phyloP scores from a whole-genome alignment of 2,888 invertebrate species.

The Onthophagus sagittarius region DNA sequence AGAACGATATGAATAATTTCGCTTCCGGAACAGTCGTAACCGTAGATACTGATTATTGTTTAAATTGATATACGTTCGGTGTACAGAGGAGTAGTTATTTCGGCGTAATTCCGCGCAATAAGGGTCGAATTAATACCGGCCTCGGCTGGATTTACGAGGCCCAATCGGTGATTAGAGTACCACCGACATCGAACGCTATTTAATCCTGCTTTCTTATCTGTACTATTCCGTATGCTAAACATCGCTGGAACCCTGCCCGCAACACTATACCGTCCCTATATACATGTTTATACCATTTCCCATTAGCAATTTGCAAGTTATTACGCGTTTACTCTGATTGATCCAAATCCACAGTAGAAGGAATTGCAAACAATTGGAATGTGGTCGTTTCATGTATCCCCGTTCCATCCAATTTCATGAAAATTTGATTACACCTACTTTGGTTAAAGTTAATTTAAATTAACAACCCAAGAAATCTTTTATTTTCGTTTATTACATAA shows the following conservation, averaged over 20 bases:
- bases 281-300: neutral
- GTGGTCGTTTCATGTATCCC: neutral
- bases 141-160: conserved; percentile 5
- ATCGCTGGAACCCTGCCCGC: conserved; percentile 1
- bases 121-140: conserved; percentile 21
- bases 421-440: too few relatives aligned
- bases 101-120: conserved; percentile 19
- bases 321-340: neutral
- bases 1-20: conserved; percentile 23
- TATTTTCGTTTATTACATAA: too few relatives aligned
- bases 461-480: too few relatives aligned
- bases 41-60: conserved; percentile 25
- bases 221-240: neutral
- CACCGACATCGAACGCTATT: conserved; percentile 1
- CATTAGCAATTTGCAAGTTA: neutral
- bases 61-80: conserved; percentile 23
- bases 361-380: neutral
- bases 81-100: conserved; percentile 22
- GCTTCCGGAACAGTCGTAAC: conserved; percentile 17
- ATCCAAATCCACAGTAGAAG: neutral
- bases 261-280: neutral
- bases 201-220: conserved; percentile 8
- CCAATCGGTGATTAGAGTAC: conserved; percentile 7
- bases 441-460: too few relatives aligned
- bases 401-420: too few relatives aligned